Base-by-base conservation (phyloP, 1,140 invertebrate species). In the Sitobion miscanthi region DNA sequence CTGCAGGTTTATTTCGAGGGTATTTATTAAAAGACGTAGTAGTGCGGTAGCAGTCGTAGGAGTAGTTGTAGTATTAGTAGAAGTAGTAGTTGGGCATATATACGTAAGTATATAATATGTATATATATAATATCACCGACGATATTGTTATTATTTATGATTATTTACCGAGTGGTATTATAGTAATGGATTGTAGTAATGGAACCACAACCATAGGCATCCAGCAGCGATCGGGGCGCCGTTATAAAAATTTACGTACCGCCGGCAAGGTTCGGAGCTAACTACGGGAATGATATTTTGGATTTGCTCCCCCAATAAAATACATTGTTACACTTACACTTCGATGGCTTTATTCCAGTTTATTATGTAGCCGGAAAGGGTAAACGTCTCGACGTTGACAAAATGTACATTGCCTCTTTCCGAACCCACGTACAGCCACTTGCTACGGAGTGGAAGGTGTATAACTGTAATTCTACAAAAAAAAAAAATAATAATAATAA, bases 341-440 rank as follows among this genome's bases (percentile, higher is more conserved):
- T 99, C 99, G 95, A 99, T 99, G 94, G 99, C 98, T 96, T 99
- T 99, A 96, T 99, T 99, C 99, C 99, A 99, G 96, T 99, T 99
- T 96, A 99, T 99, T 95, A 99, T 97, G 96, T 99, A 99, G 94
- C 99, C 99, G 95, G 98, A 99, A 94, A 99, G 96, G 94, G 97
- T 96, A 96, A 99, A 99, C 94, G 97, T 98, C 95, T 99, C 99
- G 94, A 99, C 97, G 96, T 99, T 98, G 94, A 99, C 98, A 93
- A 99, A 96, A 95, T 99, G 99, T 94, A 99, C 98, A 96, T 99
- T 99, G 93, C 99, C 99, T 94, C 98, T 97, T 95, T 99, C 99
- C 54, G 99, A 99, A 94, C 99, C 99, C 93, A 99, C 97, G 96
- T 99, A 99, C 94, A 99, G 96, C 99, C 99, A 99, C 96, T 99